Evolutionary conservation across 2,888 invertebrate species (phyloP).

Genomic region (Hypercompe scribonia): DNA sequence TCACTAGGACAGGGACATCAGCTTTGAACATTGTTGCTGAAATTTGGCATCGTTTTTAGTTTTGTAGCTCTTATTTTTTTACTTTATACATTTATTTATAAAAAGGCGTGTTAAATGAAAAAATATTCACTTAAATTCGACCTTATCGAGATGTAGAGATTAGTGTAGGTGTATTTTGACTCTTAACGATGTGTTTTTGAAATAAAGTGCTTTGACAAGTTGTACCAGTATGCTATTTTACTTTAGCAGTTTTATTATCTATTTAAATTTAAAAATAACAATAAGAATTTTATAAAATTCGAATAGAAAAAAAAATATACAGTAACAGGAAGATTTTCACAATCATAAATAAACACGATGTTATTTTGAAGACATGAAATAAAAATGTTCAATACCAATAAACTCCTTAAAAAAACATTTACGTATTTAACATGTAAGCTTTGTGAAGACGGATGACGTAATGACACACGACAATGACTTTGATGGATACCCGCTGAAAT

Average conservation of each 20-base stretch:
- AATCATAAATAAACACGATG: not conserved
- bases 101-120: too few relatives aligned
- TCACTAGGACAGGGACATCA: not conserved
- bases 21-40: not conserved
- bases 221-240: not conserved
- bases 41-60: not conserved
- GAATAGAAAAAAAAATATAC: not conserved
- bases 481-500: conserved; percentile 28
- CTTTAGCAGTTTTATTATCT: too few relatives aligned
- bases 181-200: not conserved
- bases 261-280: too few relatives aligned
- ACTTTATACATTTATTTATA: not conserved
- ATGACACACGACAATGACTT: conserved; percentile 15
- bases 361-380: not conserved
- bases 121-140: not conserved
- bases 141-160: not conserved
- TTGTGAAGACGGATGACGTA: conserved; percentile 12
- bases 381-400: not conserved
- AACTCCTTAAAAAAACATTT: not conserved
- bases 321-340: not conserved
- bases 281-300: not conserved
- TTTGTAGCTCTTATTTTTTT: not conserved
- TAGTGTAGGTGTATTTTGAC: not conserved
- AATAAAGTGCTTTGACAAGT: not conserved
- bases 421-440: conserved; percentile 1